These are phyloP conservation scores for Kryphioiulus occultus DNA, from an alignment of 2,888 invertebrate species.

Conservation along the genomic window DNA sequence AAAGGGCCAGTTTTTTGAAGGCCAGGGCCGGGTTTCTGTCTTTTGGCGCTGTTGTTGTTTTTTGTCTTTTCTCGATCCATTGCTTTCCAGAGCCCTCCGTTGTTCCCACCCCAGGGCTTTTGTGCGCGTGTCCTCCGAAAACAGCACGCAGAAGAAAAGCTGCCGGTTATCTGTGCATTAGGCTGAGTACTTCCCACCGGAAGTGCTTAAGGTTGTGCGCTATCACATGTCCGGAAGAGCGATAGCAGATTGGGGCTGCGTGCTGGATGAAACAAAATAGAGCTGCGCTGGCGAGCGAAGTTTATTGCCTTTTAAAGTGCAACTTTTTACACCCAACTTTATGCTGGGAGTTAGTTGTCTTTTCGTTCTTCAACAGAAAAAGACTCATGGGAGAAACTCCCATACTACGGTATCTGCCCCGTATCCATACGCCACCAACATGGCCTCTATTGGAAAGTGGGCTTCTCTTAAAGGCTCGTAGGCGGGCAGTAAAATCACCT, in stretches of 20 bases:
- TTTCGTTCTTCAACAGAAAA: neutral
- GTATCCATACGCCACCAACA: no score
- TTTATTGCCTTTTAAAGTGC: neutral
- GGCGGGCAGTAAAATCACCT: no score
- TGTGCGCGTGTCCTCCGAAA: conserved; percentile 23
- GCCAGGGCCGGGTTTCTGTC: neutral
- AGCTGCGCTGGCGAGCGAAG: neutral
- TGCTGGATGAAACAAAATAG: conserved; percentile 26
- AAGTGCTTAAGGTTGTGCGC: conserved; percentile 45
- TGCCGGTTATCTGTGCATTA: conserved; percentile 42
- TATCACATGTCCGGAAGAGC: conserved; percentile 48
- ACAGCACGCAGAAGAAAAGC: conserved; percentile 17
- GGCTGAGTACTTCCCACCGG: conserved; percentile 43
- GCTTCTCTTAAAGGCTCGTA: no score
- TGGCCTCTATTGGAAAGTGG: no score
- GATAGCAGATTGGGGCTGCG: conserved; percentile 43
- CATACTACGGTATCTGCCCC: no score
- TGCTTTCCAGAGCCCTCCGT: neutral
- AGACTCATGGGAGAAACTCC: no score
- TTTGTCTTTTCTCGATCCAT: neutral
- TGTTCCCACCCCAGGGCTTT: conserved; percentile 2
- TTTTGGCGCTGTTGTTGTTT: neutral
- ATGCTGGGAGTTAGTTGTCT: neutral
- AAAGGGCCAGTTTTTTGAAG: conserved; percentile 18
- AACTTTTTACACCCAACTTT: neutral